phyloP scores from a whole-genome alignment of 2,113 vertebrate species.

The Mungos mungo region DNA sequence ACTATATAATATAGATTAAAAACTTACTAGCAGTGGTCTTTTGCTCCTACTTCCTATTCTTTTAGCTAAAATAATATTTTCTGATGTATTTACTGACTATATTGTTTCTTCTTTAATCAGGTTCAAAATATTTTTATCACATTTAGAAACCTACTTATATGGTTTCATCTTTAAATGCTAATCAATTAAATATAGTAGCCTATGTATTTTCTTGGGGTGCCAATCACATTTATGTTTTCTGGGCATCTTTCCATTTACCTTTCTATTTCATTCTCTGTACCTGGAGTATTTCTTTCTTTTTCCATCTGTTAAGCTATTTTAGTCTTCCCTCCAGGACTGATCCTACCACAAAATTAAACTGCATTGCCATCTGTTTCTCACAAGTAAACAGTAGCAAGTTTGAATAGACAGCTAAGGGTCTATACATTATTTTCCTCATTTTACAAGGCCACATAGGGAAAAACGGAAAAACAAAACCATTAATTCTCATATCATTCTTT shows the following conservation, averaged over 20 bases:
- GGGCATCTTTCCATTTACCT: conserved; percentile 8
- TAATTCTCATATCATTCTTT: neutral
- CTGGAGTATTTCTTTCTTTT: neutral
- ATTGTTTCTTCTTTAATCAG: neutral
- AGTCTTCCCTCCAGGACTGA: neutral
- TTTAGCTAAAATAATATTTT: neutral
- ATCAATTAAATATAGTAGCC: neutral
- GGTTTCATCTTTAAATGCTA: neutral
- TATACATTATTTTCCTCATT: neutral
- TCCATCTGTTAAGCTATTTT: neutral
- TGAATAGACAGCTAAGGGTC: neutral
- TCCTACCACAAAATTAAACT: conserved; percentile 30
- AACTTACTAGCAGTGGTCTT: neutral
- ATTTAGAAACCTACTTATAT: neutral
- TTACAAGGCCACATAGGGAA: neutral
- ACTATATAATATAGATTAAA: neutral
- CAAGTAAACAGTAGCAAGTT: neutral
- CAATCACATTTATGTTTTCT: neutral
- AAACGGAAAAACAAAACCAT: neutral
- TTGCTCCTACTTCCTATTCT: neutral
- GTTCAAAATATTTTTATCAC: neutral
- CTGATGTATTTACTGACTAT: neutral
- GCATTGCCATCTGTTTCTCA: conserved; percentile 14
- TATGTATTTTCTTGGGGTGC: neutral
- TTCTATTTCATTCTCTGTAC: conserved; percentile 6